Evolutionary conservation across 2,888 invertebrate species (phyloP).

Genomic region (Cephus spinipes): DNA sequence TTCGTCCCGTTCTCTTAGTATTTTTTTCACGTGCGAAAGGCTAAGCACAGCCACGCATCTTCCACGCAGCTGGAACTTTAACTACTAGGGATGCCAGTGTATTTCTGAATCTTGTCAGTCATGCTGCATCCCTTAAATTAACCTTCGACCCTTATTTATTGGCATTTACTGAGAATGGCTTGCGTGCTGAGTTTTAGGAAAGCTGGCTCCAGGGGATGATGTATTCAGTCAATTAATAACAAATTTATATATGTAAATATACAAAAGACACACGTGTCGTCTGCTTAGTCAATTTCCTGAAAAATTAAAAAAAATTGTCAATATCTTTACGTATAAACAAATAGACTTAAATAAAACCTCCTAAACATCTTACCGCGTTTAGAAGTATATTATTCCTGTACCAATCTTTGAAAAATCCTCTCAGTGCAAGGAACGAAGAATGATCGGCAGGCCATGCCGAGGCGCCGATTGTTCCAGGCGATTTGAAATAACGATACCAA

Average conservation of each 20-base stretch:
- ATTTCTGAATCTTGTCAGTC: background rate
- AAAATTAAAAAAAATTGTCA: background rate
- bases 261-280: background rate
- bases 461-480: background rate
- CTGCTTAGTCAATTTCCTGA: background rate
- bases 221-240: background rate
- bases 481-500: background rate
- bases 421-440: background rate
- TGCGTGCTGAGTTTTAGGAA: background rate
- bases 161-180: background rate
- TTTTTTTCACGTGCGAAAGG: background rate
- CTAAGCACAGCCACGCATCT: background rate
- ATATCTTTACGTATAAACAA: background rate
- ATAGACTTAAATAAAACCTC: background rate
- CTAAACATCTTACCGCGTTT: background rate
- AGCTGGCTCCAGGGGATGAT: background rate
- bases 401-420: background rate
- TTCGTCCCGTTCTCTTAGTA: background rate
- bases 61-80: background rate
- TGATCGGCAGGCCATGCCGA: background rate
- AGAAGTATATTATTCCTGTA: background rate
- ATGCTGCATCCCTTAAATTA: background rate
- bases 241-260: background rate
- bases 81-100: background rate
- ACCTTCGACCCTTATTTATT: background rate